Conservation (phyloP, 2,113 vertebrate genomes). For the Empidonax traillii region DNA sequence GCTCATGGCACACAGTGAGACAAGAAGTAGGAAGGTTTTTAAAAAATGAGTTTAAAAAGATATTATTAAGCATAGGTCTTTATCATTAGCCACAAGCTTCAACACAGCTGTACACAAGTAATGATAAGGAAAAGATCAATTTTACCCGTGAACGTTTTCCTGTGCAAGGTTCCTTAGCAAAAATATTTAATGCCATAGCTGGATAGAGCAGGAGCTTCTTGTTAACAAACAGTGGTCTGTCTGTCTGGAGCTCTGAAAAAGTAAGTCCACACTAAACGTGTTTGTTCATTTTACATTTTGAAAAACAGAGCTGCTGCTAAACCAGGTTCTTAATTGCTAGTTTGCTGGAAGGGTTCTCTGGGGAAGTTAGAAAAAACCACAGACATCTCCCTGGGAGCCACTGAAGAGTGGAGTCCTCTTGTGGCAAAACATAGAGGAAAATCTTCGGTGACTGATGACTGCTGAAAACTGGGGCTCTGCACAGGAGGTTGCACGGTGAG, state of each 20-base stretch:
- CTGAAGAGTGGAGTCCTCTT: not conserved
- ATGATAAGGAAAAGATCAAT: not conserved
- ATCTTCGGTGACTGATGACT: not conserved
- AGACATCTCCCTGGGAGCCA: not conserved
- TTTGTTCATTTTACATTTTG: constrained; percentile 6
- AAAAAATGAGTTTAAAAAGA: not conserved
- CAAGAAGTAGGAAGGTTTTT: constrained; percentile 14
- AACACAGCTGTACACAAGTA: not conserved
- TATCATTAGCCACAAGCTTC: not conserved
- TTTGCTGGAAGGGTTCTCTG: not conserved
- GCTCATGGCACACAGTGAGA: not conserved
- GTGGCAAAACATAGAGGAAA: constrained; percentile 17
- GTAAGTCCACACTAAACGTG: not conserved
- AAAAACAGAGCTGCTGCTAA: constrained; percentile 45
- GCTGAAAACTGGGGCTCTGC: not conserved
- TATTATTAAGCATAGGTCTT: not conserved
- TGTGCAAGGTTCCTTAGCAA: not conserved
- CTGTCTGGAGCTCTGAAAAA: not conserved
- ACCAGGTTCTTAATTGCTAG: constrained; percentile 21
- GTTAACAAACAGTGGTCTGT: not conserved
- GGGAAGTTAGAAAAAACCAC: constrained; percentile 8
- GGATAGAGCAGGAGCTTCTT: not conserved
- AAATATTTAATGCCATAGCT: not conserved
- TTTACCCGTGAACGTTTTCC: not conserved
- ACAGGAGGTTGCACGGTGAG: not conserved